Evolutionary conservation across 1,140 invertebrate species (phyloP).

Genomic region (Leptopilina clavipes): DNA sequence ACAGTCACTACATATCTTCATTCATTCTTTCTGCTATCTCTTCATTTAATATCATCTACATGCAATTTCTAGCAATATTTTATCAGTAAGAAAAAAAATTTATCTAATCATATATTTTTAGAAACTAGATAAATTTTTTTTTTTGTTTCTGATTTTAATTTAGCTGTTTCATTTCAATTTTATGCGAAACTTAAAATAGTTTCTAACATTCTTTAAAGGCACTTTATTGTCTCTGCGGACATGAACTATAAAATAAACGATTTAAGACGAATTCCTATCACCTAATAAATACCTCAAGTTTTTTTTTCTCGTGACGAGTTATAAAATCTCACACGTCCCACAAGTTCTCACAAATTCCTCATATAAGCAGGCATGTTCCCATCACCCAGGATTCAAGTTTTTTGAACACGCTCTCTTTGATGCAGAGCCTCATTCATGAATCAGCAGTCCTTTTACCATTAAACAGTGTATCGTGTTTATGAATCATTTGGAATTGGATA

Average conservation of each 20-base stretch:
- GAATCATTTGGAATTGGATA: constrained; percentile 2
- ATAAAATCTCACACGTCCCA: constrained; percentile 25
- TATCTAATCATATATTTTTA: too few species aligned
- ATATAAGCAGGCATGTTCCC: too few species aligned
- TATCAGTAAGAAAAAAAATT: too few species aligned
- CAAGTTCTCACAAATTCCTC: not conserved
- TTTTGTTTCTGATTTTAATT: too few species aligned
- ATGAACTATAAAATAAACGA: not conserved
- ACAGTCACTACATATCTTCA: not conserved
- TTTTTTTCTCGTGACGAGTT: not conserved
- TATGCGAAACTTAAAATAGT: too few species aligned
- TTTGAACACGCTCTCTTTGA: constrained; percentile 28
- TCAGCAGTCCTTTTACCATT: constrained; percentile 23
- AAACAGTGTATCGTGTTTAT: constrained; percentile 9
- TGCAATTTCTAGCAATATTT: not conserved
- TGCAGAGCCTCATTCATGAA: constrained; percentile 9
- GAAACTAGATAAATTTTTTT: too few species aligned
- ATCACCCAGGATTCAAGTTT: constrained; percentile 1
- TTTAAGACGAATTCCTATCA: not conserved
- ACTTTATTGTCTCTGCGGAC: not conserved
- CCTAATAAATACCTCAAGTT: constrained; percentile 3
- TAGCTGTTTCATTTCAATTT: too few species aligned
- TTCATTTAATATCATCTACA: not conserved
- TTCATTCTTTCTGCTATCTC: not conserved
- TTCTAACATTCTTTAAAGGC: too few species aligned